Conservation (phyloP, 2,797 vertebrate species). For the Sebastolobus alascanus region DNA sequence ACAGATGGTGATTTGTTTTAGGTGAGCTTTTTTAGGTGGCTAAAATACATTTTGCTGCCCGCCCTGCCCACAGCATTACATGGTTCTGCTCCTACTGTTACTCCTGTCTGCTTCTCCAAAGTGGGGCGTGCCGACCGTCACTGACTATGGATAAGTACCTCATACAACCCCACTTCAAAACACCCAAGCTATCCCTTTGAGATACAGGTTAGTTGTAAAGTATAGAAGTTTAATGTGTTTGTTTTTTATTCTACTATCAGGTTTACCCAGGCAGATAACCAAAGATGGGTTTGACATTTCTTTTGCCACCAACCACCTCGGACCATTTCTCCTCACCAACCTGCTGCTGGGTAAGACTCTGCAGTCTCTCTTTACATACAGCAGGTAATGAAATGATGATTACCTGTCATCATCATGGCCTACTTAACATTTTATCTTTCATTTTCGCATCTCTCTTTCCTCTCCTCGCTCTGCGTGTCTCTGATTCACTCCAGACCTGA, state of each 20-base stretch:
- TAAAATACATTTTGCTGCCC: too few relatives aligned
- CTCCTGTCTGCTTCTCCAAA: too few relatives aligned
- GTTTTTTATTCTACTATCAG: conserved; percentile 63
- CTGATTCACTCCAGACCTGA: conserved; percentile 76
- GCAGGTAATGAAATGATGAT: neutral
- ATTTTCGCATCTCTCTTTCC: neutral
- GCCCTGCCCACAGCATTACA: too few relatives aligned
- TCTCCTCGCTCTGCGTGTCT: neutral
- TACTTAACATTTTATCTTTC: neutral
- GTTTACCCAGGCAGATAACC: conserved; percentile 83
- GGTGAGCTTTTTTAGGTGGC: too few relatives aligned
- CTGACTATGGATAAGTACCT: too few relatives aligned
- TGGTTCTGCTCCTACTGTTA: too few relatives aligned
- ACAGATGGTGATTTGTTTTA: too few relatives aligned
- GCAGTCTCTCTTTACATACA: neutral
- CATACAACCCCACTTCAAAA: too few relatives aligned
- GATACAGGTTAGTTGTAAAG: neutral
- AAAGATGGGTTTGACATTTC: conserved; percentile 86
- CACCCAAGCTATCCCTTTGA: too few relatives aligned
- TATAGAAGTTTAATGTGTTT: neutral
- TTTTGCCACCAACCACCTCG: conserved; percentile 90
- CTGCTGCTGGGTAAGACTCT: conserved; percentile 86
- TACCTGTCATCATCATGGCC: neutral
- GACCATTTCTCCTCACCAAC: conserved; percentile 92
- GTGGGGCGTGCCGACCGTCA: too few relatives aligned